Conservation (phyloP, 92 coral and sea anemone genomes). For the Muricea muricata region DNA sequence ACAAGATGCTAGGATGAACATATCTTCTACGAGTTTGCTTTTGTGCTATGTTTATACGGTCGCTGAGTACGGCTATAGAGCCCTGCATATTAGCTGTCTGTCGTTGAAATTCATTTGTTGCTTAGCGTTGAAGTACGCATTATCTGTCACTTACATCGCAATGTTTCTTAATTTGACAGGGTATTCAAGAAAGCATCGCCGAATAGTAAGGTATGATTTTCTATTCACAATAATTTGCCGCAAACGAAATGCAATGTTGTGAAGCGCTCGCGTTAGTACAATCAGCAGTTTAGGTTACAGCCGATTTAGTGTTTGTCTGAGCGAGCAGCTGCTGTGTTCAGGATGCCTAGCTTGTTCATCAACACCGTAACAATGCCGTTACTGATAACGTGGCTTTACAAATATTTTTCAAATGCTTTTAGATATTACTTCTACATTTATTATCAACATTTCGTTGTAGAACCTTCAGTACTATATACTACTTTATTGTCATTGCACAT, state of each 20-base stretch:
- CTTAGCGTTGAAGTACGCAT: conserved; percentile 9
- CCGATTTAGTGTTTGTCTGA: conserved; percentile 2
- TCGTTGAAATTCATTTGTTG: conserved; percentile 1
- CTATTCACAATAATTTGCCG: background rate
- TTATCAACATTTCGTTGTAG: no score
- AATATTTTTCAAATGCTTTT: no score
- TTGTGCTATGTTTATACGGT: background rate
- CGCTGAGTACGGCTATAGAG: background rate
- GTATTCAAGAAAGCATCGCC: conserved; percentile 98
- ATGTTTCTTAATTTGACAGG: conserved; percentile 60
- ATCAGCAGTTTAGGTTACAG: background rate
- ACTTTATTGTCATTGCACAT: background rate
- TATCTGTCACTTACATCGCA: background rate
- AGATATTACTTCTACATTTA: no score
- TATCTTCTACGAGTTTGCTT: background rate
- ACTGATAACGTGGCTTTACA: background rate
- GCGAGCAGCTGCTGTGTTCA: conserved; percentile 11
- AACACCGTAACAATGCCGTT: background rate
- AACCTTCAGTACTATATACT: no score
- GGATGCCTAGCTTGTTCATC: conserved; percentile 13
- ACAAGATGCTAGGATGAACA: background rate
- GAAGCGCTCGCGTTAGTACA: background rate
- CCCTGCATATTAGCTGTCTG: background rate
- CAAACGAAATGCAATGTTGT: background rate
- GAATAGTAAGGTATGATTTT: conserved; percentile 83